Percentiles rank a stretch among this genome's conserved stretches.
Conservation (phyloP, 1,140 invertebrate species). For the Drosophila orena region DNA sequence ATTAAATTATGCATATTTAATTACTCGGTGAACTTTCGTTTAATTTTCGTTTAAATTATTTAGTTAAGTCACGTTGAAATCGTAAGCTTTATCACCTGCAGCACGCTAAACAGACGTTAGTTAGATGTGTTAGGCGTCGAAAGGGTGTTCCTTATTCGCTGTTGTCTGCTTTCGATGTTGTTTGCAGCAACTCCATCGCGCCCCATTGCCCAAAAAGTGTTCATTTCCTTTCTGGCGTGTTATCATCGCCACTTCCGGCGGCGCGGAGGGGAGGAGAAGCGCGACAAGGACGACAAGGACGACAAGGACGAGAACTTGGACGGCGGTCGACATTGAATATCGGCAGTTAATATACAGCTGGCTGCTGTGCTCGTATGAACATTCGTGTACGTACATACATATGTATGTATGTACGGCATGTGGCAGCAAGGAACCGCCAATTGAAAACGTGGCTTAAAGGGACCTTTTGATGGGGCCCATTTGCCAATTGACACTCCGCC, state of each 20-base stretch:
- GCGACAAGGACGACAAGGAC: constrained; percentile 23
- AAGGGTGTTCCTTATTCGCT: too few relatives aligned
- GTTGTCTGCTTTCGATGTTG: not conserved
- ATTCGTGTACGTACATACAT: too few relatives aligned
- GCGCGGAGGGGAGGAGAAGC: constrained; percentile 10
- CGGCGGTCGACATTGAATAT: constrained; percentile 50
- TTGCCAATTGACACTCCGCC: not conserved
- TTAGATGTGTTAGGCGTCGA: too few relatives aligned
- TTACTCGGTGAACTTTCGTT: too few relatives aligned
- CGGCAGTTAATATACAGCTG: not conserved
- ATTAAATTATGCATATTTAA: not conserved
- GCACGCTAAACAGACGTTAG: too few relatives aligned
- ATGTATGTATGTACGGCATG: constrained; percentile 9
- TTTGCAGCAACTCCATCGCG: constrained; percentile 40
- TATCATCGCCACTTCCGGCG: constrained; percentile 76
- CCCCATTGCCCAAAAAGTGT: constrained; percentile 73
- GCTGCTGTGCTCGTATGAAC: not conserved
- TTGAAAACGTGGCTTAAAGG: constrained; percentile 18
- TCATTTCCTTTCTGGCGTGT: constrained; percentile 76
- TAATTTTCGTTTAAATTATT: not conserved
- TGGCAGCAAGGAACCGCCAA: constrained; percentile 10
- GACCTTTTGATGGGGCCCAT: constrained; percentile 1
- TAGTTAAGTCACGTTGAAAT: too few relatives aligned
- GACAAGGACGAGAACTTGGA: constrained; percentile 33
- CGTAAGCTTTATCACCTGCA: too few relatives aligned